Base-by-base conservation (phyloP, 2,888 invertebrate species). In the Melipona bicolor region DNA sequence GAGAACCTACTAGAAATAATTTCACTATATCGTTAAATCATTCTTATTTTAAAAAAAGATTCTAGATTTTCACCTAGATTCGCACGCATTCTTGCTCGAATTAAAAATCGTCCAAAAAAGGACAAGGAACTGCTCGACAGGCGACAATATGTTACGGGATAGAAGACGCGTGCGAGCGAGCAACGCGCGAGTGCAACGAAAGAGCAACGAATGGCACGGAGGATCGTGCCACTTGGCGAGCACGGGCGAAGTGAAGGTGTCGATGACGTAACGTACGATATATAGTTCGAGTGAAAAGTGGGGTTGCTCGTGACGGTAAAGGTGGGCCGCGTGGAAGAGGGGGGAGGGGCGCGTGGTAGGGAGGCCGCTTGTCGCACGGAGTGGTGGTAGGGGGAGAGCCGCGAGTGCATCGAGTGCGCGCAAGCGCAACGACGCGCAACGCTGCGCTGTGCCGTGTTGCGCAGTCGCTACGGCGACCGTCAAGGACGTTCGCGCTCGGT, bases 221-320 rank as follows among this genome's bases (percentile, higher is more conserved):
- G 79, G 83, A 86, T 85, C 84, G 86, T 72, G 83, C 80, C 9
- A 9, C 36, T 80, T 77, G 79, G 77, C 67, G 61, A 81, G 80
- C 79, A 79, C 81, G 83, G 78, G 70, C 69, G 69, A 88, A 89
- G 89, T 89, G 89, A 89, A 89, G 89, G 89, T 88, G 88, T 85
- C 77, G 88, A 85, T 89, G 89, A 89, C 86, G 89, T 89, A 89
- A 89, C 64, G 70, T 65, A 84, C 87, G 77, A 52, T 70, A 59
- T 72, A 70, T 59, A 74, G 68, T 43, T n/a, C 50, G 1, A 54
- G 68, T 54, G 76, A n/a, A 70, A 82, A 81, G 85, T 78, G 83
- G 85, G 80, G 77, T 79, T 81, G 71, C 71, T 79, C 62, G 81
- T 67, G 85, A 79, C 74, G 77, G 79, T 80, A 69, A 79, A 76